phyloP scores from a whole-genome alignment of 2,113 vertebrate genomes.

The Halcyon senegalensis region DNA sequence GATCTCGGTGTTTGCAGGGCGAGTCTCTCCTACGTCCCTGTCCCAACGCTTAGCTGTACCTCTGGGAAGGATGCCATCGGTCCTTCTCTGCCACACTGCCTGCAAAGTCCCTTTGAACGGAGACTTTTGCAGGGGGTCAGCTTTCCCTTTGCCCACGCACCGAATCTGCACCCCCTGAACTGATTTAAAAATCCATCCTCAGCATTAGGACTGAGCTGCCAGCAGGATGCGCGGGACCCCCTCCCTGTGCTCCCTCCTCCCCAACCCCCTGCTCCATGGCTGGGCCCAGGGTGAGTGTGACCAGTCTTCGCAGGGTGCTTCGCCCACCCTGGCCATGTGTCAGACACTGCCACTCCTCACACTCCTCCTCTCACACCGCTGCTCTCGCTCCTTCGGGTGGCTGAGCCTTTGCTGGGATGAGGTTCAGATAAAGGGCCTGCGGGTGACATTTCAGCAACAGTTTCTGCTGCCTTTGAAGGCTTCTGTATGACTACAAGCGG shows the following conservation, averaged over 20 bases:
- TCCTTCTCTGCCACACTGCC: rapidly evolving
- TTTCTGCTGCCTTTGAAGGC: not conserved
- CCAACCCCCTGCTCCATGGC: rapidly evolving
- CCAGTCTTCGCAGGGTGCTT: not conserved
- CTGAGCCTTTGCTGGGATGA: not conserved
- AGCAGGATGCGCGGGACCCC: rapidly evolving
- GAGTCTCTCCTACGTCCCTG: not conserved
- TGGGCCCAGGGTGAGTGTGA: rapidly evolving
- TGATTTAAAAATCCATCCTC: not conserved
- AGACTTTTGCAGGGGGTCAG: not conserved
- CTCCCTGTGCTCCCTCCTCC: not conserved
- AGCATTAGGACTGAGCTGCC: not conserved
- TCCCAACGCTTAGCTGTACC: not conserved
- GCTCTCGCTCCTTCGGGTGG: not conserved
- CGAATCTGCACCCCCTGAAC: rapidly evolving
- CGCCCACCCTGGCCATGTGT: not conserved
- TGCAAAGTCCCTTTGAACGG: not conserved
- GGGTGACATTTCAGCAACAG: not conserved
- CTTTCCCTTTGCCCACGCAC: not conserved
- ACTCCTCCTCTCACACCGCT: rapidly evolving
- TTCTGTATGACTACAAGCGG: not conserved
- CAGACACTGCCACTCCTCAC: rapidly evolving
- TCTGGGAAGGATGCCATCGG: not conserved
- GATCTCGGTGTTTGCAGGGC: not conserved
- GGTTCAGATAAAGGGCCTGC: not conserved